Evolutionary conservation across 1,140 invertebrate species (phyloP).

Genomic region (Batillaria attramentaria): DNA sequence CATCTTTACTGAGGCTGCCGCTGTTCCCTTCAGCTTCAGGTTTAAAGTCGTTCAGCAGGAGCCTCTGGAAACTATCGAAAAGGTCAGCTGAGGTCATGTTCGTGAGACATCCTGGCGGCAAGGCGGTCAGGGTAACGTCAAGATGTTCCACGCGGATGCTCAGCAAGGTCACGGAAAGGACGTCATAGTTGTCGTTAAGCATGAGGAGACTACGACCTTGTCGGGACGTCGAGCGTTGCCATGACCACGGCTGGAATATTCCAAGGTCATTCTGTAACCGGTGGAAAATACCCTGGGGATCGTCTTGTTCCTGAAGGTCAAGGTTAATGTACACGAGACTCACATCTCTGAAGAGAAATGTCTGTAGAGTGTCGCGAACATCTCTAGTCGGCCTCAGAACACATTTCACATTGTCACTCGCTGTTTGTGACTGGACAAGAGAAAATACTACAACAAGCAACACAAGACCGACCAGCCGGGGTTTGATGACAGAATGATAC

Average conservation of each 20-base stretch:
- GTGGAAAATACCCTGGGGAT: not conserved
- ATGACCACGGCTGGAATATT: not conserved
- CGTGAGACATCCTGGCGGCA: conserved; percentile 1
- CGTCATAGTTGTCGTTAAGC: conserved; percentile 49
- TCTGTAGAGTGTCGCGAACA: not conserved
- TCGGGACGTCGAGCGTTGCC: conserved; percentile 1
- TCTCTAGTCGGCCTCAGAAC: not conserved
- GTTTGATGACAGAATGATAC: no score
- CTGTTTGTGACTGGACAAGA: no score
- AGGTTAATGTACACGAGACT: conserved; percentile 11
- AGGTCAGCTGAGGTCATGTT: not conserved
- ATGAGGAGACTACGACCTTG: conserved; percentile 50
- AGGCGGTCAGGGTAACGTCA: conserved; percentile 16
- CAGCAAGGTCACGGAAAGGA: conserved; percentile 47
- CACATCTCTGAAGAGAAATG: not conserved
- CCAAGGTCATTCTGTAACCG: not conserved
- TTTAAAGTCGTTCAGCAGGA: conserved; percentile 7
- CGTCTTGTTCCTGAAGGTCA: not conserved
- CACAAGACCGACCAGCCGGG: no score
- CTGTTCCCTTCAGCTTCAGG: not conserved
- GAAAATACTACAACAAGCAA: no score
- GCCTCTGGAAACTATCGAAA: not conserved
- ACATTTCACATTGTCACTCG: not conserved
- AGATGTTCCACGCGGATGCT: conserved; percentile 32
- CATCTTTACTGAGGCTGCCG: conserved; percentile 26